phyloP scores from a whole-genome alignment of 2,113 vertebrate species.

The Machaerirhynchus nigripectus region DNA sequence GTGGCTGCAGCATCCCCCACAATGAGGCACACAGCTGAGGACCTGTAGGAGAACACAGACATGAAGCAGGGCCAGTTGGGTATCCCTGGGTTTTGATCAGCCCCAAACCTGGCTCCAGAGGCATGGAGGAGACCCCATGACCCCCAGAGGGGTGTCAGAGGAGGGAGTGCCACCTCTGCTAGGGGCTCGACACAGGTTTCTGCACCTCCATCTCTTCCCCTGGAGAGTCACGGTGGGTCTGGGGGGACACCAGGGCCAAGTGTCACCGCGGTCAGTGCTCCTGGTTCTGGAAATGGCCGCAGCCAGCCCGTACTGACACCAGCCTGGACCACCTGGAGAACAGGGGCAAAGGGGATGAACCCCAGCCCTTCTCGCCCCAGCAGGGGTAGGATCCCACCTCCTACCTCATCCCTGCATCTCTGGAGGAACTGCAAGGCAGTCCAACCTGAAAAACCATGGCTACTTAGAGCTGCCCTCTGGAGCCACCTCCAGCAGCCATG shows the following conservation, averaged over 20 bases:
- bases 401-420: not conserved
- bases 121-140: not conserved
- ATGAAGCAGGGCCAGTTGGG: not conserved
- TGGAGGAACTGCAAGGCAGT: not conserved
- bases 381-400: not conserved
- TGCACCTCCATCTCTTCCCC: not conserved
- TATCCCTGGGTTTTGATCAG: not conserved
- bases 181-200: not conserved
- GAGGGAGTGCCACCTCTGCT: not conserved
- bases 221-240: rapidly evolving
- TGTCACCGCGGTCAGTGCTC: rapidly evolving
- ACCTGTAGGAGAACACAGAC: not conserved
- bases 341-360: rapidly evolving
- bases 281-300: not conserved
- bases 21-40: rapidly evolving
- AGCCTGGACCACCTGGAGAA: not conserved
- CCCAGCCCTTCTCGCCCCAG: rapidly evolving
- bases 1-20: rapidly evolving
- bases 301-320: rapidly evolving
- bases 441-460: not conserved
- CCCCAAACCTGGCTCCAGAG: not conserved
- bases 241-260: too few species aligned
- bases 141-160: not conserved
- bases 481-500: not conserved
- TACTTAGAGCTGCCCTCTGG: not conserved